phyloP scores from a whole-genome alignment of 2,113 vertebrate species.

The Eretmochelys imbricata region DNA sequence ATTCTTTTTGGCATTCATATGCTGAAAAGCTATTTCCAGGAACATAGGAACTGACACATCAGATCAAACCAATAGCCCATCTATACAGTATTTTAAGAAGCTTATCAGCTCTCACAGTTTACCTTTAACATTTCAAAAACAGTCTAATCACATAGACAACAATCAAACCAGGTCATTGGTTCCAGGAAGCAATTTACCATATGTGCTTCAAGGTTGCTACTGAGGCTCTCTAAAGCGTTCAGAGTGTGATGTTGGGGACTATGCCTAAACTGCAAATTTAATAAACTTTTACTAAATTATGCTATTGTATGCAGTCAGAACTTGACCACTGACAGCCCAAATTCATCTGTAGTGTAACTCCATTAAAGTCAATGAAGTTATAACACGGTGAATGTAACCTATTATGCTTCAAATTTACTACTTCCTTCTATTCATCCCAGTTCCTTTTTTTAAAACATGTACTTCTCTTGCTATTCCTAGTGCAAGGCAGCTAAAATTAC shows the following conservation, averaged over 20 bases:
- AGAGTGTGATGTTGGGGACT: background rate
- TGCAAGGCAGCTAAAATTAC: slow-evolving; percentile 3
- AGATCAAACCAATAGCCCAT: slow-evolving; percentile 48
- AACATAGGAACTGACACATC: slow-evolving; percentile 6
- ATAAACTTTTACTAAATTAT: slow-evolving; percentile 42
- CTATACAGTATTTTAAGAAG: slow-evolving; percentile 41
- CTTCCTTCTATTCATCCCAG: background rate
- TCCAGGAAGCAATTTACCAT: slow-evolving; percentile 37
- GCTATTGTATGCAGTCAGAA: slow-evolving; percentile 27
- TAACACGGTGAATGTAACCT: background rate
- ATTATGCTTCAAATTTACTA: background rate
- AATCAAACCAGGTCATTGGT: slow-evolving; percentile 43
- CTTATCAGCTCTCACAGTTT: slow-evolving; percentile 61
- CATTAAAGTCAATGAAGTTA: background rate
- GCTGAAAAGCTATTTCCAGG: slow-evolving; percentile 34
- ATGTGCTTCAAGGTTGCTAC: slow-evolving; percentile 10
- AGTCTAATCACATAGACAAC: slow-evolving; percentile 50
- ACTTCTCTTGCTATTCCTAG: background rate
- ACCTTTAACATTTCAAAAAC: slow-evolving; percentile 49
- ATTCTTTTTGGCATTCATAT: slow-evolving; percentile 17
- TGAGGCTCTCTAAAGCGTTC: slow-evolving; percentile 41
- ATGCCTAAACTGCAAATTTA: slow-evolving; percentile 53
- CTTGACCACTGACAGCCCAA: background rate
- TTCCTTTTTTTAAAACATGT: background rate
- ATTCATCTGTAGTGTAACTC: background rate